Evolutionary conservation across 2,113 vertebrate genomes (phyloP), one percentile per base, ranked within the genome.

Genomic region (Cariama cristata): DNA sequence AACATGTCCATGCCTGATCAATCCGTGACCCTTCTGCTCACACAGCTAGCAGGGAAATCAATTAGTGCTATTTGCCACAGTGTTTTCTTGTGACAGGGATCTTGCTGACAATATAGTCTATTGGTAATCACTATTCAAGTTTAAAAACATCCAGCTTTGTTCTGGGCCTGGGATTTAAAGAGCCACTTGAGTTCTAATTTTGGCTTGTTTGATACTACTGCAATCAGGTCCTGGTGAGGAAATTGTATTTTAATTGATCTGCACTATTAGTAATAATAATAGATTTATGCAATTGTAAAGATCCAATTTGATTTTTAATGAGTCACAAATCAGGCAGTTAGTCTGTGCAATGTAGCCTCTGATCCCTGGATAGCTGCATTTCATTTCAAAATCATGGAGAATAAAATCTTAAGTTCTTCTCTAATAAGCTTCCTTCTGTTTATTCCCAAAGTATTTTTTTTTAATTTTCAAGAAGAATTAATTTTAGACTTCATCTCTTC

Each of bases 221-320:
- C 27, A 67, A 35, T 85, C 73, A 76, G 56, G 9, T 81, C 56
- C 38, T 79, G 35, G 52, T 60, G 30, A 79, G n/a, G 32, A 28
- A 88, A 52, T 45, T 80, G 22, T 20, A 42, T 83, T 80, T 92
- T 88, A 92, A 80, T 93, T 88, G 53, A 75, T 95, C 55, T 56
- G 9, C 9, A 44, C 83, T 92, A 86, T 88, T 83, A 86, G 8
- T 52, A 90, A 38, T 83, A 93, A 69, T 66, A 92, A 79, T 38
- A 79, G 12, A 73, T 86, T 68, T 63, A 76, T 88, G 71, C 17
- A 62, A 49, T 18, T 35, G 18, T 71, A 77, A 90, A 75, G 21
- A 56, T 76, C 17, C 68, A 80, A 58, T 94, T 69, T 91, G 44
- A 62, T 56, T 92, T 93, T 90, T 92, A 94, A 88, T 73, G 74